Evolutionary conservation across 2,888 invertebrate genomes (phyloP), one percentile per base, ranked within the genome.

Genomic region (Dynastes grantii): DNA sequence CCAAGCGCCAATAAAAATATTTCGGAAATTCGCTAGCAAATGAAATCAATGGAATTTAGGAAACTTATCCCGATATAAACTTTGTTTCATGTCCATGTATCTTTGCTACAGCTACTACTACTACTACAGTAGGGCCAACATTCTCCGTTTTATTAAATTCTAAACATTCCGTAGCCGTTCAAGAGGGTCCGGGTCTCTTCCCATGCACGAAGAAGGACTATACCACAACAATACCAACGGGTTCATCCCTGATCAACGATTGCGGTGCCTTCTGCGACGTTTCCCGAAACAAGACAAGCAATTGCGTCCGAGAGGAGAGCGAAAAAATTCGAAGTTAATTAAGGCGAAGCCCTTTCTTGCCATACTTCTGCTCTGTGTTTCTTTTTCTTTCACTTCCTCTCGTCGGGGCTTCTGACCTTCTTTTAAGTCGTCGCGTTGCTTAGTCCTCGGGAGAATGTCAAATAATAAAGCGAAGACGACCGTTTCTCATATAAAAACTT

Each of bases 311-410:
- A 27, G 45, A 51, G 53, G 22, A 13, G 2, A 22, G 51, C 6
- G 58, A 71, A 71, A 71, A 71, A 71, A 71, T 71, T 71, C 71
- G 58, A 71, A 71, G 71, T 71, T 71, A 71, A 71, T 71, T 71
- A 71, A 71, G 53, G 70, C 32, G 70, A 55, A 40, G 55, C 16
- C 58, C 71, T 55, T 58, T 27, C 32, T 37, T 37, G 13, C 45
- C 8, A 11, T 45, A 45, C 45, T 45, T 45, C 45, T 45, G 8
- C 45, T 45, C 32, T 37, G 32, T 37, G 45, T 45, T 45, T 45
- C 45, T 45, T 45, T 11, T 71, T 58, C 16, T 71, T 2, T 45
- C 11, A 13, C n/a, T 45, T 45, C 37, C 22, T 22, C 27, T 61
- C 27, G 27, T 8, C 11, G 27, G 27, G 1, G 61, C 13, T 61